Percentiles rank a stretch among this genome's conserved stretches.
Conservation (phyloP, 2,797 vertebrate species). For the Rhynchotus rufescens region DNA sequence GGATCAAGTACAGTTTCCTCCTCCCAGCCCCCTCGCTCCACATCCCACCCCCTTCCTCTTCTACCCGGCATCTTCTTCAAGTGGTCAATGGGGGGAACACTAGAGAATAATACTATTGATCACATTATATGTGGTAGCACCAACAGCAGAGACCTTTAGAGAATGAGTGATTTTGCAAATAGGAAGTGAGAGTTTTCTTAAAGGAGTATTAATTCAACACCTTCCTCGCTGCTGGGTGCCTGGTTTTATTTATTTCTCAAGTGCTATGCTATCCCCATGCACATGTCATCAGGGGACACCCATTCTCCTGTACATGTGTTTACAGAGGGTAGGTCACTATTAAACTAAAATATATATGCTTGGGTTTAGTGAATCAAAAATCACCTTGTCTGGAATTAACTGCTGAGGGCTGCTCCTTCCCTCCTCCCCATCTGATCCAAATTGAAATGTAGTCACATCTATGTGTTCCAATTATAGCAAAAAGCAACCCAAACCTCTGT, state of each 20-base stretch:
- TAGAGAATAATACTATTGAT: conserved; percentile 68
- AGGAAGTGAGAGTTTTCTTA: conserved; percentile 38
- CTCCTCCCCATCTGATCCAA: conserved; percentile 4
- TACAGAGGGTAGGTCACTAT: conserved; percentile 10
- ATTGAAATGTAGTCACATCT: conserved; percentile 19
- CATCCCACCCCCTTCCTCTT: conserved; percentile 42
- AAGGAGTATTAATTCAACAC: conserved; percentile 26
- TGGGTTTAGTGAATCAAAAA: conserved; percentile 44
- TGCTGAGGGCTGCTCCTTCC: neutral
- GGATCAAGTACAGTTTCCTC: conserved; percentile 83
- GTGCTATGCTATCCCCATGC: neutral
- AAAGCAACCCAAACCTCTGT: neutral
- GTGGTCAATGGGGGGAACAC: conserved; percentile 64
- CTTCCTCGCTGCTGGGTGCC: neutral
- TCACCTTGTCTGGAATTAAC: conserved; percentile 36
- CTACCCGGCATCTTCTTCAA: conserved; percentile 68
- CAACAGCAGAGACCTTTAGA: conserved; percentile 34
- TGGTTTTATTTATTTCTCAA: conserved; percentile 56
- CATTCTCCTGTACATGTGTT: neutral
- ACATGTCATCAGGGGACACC: neutral
- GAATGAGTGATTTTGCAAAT: conserved; percentile 49
- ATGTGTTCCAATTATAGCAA: neutral
- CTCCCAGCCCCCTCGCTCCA: conserved; percentile 53
- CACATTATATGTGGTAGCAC: neutral
- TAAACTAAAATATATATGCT: conserved; percentile 28